A percentile compares a stretch with the other conserved stretches of the same genome.
phyloP scores from a whole-genome alignment of 1,140 invertebrate species.

The Reticulitermes speratus region DNA sequence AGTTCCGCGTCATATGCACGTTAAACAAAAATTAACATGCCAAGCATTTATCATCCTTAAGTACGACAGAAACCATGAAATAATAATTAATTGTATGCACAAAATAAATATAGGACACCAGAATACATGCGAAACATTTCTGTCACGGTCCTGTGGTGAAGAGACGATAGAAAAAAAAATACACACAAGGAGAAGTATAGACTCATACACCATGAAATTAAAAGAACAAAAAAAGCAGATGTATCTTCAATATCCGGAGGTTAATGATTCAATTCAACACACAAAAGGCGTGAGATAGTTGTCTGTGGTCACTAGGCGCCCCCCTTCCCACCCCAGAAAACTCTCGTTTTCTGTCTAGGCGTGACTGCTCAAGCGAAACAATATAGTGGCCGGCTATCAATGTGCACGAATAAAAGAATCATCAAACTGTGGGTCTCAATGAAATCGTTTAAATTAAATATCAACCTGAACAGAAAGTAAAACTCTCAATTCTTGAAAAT shows the following conservation, averaged over 20 bases:
- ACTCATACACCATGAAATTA: conserved; percentile 1
- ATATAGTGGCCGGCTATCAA: background rate
- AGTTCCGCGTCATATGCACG: no score
- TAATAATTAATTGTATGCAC: background rate
- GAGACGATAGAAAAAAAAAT: background rate
- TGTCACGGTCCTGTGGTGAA: background rate
- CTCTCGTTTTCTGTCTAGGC: background rate
- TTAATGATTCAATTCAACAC: conserved; percentile 14
- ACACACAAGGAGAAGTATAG: background rate
- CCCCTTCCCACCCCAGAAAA: background rate
- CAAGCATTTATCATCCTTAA: no score
- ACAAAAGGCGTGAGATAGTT: conserved; percentile 14
- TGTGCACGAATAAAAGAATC: background rate
- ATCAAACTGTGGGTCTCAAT: background rate
- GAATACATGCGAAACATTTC: background rate
- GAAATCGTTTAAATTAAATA: background rate
- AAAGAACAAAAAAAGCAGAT: background rate
- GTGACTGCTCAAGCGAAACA: background rate
- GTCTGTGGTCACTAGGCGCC: background rate
- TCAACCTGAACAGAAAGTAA: background rate
- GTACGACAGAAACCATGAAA: background rate
- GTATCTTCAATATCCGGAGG: background rate
- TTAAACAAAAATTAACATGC: no score
- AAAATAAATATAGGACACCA: background rate
- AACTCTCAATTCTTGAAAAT: background rate